These are phyloP conservation scores for Choreutis nemorana DNA, from an alignment of 2,888 invertebrate species.

Conservation along the genomic window DNA sequence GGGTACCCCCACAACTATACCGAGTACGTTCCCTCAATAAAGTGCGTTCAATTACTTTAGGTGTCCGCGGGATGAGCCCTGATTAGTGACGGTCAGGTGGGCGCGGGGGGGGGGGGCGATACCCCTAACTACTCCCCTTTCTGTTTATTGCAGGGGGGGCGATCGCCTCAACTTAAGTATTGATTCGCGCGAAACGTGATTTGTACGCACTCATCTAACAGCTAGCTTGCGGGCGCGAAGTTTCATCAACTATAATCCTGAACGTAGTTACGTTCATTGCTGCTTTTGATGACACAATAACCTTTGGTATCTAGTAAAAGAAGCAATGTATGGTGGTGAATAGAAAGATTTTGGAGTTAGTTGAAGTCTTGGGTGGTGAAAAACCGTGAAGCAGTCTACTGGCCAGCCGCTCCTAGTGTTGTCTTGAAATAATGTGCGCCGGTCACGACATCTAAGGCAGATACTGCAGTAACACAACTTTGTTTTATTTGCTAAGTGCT, in stretches of 20 bases:
- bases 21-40: slow-evolving; percentile 16
- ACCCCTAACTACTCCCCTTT: slow-evolving; percentile 44
- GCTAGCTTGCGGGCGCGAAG: slow-evolving; percentile 36
- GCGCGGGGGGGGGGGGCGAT: slow-evolving; percentile 32
- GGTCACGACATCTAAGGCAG: slow-evolving; percentile 57
- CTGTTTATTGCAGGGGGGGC: slow-evolving; percentile 61
- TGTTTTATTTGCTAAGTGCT: slow-evolving; percentile 61
- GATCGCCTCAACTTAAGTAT: slow-evolving; percentile 66
- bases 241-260: too few species aligned
- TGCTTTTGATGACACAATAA: slow-evolving; percentile 5
- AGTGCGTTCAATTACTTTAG: slow-evolving; percentile 57
- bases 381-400: slow-evolving; percentile 60
- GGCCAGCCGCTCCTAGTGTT: slow-evolving; percentile 54
- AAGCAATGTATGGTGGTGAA: slow-evolving; percentile 16
- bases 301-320: slow-evolving; percentile 4
- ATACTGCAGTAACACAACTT: slow-evolving; percentile 21
- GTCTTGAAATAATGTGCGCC: slow-evolving; percentile 52
- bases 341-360: slow-evolving; percentile 11
- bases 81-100: slow-evolving; percentile 66
- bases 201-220: slow-evolving; percentile 65
- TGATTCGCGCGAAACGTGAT: slow-evolving; percentile 68
- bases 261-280: too few species aligned
- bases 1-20: slow-evolving; percentile 6
- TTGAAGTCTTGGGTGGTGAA: slow-evolving; percentile 34
- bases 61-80: slow-evolving; percentile 64